These are phyloP conservation scores for Semnornis frantzii DNA, from an alignment of 2,113 vertebrate genomes.

Conservation along the genomic window DNA sequence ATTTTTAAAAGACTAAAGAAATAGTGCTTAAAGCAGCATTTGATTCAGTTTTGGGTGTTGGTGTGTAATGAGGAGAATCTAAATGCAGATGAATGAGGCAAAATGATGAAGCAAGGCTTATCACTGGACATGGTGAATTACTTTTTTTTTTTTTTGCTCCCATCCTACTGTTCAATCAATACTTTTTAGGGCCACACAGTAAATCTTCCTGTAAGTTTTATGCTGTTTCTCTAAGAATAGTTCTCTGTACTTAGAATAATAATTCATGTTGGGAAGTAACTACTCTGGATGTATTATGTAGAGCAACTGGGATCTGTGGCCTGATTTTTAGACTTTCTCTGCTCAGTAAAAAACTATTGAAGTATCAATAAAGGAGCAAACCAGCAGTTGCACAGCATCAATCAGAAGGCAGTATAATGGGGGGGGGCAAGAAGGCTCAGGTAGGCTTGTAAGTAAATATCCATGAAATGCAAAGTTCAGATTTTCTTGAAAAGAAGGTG, in stretches of 20 bases:
- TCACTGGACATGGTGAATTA: accelerated
- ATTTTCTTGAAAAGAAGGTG: background rate
- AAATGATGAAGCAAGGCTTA: background rate
- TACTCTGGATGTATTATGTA: background rate
- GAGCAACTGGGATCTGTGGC: background rate
- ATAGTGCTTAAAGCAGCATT: background rate
- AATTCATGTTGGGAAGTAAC: background rate
- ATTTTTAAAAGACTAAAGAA: background rate
- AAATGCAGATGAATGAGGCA: background rate
- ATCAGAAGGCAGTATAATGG: background rate
- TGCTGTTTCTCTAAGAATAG: background rate
- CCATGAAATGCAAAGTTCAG: background rate
- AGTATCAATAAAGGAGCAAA: background rate
- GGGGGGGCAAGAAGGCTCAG: background rate
- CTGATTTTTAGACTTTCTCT: background rate
- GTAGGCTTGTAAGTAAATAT: background rate
- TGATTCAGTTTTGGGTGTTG: background rate
- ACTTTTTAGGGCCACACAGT: background rate
- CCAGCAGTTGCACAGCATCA: background rate
- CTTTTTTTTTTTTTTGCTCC: background rate
- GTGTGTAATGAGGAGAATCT: background rate
- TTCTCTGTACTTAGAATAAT: background rate
- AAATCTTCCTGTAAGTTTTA: background rate
- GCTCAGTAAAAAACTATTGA: background rate
- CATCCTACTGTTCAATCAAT: background rate